These are phyloP conservation scores for Morus bassanus DNA, from an alignment of 2,797 vertebrate species.

Conservation along the genomic window DNA sequence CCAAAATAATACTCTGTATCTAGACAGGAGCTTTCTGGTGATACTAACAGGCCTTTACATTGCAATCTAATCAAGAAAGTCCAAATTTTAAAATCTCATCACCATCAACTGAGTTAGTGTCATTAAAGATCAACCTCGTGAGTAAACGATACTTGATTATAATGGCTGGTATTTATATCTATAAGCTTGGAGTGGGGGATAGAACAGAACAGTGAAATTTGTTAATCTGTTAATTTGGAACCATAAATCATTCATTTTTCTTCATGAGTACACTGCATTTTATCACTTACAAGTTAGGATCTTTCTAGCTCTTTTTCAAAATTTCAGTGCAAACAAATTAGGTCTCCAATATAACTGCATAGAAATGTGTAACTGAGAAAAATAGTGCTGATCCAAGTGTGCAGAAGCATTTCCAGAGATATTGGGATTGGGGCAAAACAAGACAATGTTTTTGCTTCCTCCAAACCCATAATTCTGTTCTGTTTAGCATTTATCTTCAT, in stretches of 20 bases:
- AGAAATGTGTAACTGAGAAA: neutral
- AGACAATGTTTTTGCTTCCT: neutral
- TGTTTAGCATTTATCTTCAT: neutral
- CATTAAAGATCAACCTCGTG: conserved; percentile 33
- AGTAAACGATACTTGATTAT: conserved; percentile 44
- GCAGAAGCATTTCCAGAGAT: neutral
- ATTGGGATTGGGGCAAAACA: rapidly evolving
- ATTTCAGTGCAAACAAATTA: neutral
- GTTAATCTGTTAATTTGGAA: conserved; percentile 27
- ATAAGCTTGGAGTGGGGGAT: neutral
- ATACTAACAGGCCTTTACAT: neutral
- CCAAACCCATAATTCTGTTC: neutral
- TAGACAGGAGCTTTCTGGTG: neutral
- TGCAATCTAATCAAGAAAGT: conserved; percentile 54
- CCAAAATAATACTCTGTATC: neutral
- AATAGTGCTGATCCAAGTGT: neutral
- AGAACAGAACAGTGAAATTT: neutral
- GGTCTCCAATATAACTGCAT: neutral
- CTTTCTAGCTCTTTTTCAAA: neutral
- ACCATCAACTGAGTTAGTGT: conserved; percentile 60
- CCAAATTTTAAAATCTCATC: conserved; percentile 37
- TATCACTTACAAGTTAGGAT: conserved; percentile 27
- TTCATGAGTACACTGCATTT: neutral
- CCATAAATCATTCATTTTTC: conserved; percentile 9
- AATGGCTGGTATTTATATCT: conserved; percentile 50